Percentiles rank a stretch among this genome's conserved stretches.
phyloP scores from a whole-genome alignment of 2,888 invertebrate species.

The Torymus texanus region DNA sequence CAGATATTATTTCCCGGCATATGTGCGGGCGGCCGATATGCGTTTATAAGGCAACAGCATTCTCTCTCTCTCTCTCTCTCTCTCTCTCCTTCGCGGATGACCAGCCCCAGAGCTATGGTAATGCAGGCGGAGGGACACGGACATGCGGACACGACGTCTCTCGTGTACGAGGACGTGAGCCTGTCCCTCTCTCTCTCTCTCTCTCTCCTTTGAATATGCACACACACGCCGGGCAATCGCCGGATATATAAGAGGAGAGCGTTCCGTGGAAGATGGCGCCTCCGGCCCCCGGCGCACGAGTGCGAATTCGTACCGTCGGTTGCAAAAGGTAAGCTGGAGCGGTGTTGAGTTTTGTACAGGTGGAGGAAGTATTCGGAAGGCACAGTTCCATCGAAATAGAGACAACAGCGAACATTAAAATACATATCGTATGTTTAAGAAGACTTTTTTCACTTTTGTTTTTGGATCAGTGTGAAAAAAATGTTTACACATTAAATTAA shows the following conservation, averaged over 20 bases:
- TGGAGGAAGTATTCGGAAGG: slow-evolving; percentile 3
- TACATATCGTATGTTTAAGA: too few relatives aligned
- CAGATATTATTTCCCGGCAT: slow-evolving; percentile 63
- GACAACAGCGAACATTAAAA: neutral
- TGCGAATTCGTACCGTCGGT: slow-evolving; percentile 61
- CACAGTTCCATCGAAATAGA: neutral
- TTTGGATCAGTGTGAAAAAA: too few relatives aligned
- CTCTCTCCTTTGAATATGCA: slow-evolving; percentile 27
- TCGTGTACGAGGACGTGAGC: slow-evolving; percentile 30
- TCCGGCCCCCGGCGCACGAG: slow-evolving; percentile 63
- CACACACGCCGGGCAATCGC: slow-evolving; percentile 55
- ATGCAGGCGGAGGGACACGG: slow-evolving; percentile 65
- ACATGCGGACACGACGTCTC: slow-evolving; percentile 59
- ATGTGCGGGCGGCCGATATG: slow-evolving; percentile 57
- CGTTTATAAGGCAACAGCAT: slow-evolving; percentile 29
- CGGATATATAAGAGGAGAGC: slow-evolving; percentile 67
- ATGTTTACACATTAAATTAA: too few relatives aligned
- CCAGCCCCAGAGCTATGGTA: slow-evolving; percentile 52
- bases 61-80: slow-evolving; percentile 10
- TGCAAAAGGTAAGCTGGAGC: slow-evolving; percentile 59
- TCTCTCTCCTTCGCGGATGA: slow-evolving; percentile 2
- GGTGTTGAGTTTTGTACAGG: slow-evolving; percentile 15
- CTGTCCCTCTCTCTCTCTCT: slow-evolving; percentile 7
- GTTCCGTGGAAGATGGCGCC: slow-evolving; percentile 71
- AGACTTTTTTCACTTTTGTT: too few relatives aligned